phyloP scores from a whole-genome alignment of 2,888 invertebrate species.

The Amiota communis region DNA sequence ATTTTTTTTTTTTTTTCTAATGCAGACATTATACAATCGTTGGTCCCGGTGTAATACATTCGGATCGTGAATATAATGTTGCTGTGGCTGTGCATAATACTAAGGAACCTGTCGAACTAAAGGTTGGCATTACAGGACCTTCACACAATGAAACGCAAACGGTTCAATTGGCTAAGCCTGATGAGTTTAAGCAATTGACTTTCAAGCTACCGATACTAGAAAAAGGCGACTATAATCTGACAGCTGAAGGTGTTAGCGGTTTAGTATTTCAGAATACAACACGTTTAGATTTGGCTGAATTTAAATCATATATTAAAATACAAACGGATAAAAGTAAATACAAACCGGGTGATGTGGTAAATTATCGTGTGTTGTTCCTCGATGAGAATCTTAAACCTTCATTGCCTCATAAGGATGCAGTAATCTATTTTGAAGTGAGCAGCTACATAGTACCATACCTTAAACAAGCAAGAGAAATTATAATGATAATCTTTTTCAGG shows the following conservation, averaged over 20 bases:
- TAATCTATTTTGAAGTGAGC: slow-evolving; percentile 79
- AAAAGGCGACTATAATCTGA: slow-evolving; percentile 82
- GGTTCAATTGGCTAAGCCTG: slow-evolving; percentile 50
- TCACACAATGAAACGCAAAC: slow-evolving; percentile 59
- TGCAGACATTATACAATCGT: slow-evolving; percentile 80
- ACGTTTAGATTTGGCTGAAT: slow-evolving; percentile 78
- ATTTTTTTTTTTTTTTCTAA: slow-evolving; percentile 14
- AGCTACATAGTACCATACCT: slow-evolving; percentile 67
- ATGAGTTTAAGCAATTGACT: slow-evolving; percentile 57
- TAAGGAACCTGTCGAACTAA: slow-evolving; percentile 55
- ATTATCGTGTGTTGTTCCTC: slow-evolving; percentile 77
- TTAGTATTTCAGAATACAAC: slow-evolving; percentile 83
- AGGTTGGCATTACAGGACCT: slow-evolving; percentile 65
- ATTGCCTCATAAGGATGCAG: slow-evolving; percentile 76
- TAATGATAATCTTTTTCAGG: slow-evolving; percentile 69
- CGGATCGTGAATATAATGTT: slow-evolving; percentile 87
- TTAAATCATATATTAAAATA: slow-evolving; percentile 78
- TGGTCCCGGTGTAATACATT: slow-evolving; percentile 85
- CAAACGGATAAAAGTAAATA: slow-evolving; percentile 95
- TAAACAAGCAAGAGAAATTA: not conserved
- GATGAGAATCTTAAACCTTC: slow-evolving; percentile 83
- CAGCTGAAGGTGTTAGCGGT: slow-evolving; percentile 82
- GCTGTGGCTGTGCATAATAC: slow-evolving; percentile 78
- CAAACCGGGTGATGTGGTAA: slow-evolving; percentile 87
- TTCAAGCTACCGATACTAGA: slow-evolving; percentile 58